phyloP scores from a whole-genome alignment of 1,140 invertebrate species.

The Aphis craccivora region DNA sequence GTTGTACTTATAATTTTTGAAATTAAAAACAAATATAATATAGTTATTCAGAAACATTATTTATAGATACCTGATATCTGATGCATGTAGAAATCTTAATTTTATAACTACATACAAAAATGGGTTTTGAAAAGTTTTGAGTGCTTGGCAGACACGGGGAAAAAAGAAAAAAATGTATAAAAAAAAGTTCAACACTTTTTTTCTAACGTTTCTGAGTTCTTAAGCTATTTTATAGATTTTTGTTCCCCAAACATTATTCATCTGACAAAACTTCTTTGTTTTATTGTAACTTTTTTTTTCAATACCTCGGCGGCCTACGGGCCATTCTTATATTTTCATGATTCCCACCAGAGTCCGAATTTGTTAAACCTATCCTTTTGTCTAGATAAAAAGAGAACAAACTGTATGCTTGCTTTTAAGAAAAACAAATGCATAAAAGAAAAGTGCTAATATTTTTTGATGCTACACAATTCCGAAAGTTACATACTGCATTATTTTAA shows the following conservation, averaged over 20 bases:
- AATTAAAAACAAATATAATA: neutral
- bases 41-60: neutral
- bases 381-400: conserved; percentile 10
- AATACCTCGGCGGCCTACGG: neutral
- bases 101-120: neutral
- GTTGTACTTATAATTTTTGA: neutral
- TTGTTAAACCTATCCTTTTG: conserved; percentile 44
- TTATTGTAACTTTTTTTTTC: neutral
- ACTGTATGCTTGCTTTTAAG: neutral
- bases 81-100: neutral
- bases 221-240: conserved; percentile 55
- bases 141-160: neutral
- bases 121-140: conserved; percentile 41
- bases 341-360: conserved; percentile 9
- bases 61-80: neutral
- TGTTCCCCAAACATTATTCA: conserved; percentile 44
- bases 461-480: neutral
- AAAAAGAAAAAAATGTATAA: neutral
- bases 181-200: conserved; percentile 22
- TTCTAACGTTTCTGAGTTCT: conserved; percentile 26
- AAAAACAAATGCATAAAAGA: conserved; percentile 41
- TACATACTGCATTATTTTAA: neutral
- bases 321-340: conserved; percentile 20
- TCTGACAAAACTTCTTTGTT: conserved; percentile 52
- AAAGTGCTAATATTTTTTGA: neutral